Conservation (phyloP, 2,113 vertebrate species). For the Amblyornis subalaris region DNA sequence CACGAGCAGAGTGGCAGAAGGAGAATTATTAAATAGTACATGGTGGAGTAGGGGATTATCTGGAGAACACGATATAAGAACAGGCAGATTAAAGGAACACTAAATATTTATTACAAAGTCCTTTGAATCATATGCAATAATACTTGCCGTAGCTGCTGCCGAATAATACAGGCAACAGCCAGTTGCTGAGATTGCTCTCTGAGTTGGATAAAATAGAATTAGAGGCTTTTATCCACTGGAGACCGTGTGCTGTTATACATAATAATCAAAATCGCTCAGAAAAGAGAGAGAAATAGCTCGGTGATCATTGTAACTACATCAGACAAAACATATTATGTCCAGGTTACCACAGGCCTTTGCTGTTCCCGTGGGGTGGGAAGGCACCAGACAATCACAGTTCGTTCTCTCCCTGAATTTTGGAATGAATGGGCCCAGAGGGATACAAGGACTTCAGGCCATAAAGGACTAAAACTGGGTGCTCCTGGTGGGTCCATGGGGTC, state of each 20-base stretch:
- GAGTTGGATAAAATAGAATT: conserved; percentile 65
- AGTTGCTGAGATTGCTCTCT: conserved; percentile 38
- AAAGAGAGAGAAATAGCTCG: conserved; percentile 12
- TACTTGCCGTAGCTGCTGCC: conserved; percentile 6
- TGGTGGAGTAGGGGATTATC: conserved; percentile 41
- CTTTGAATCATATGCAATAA: not conserved
- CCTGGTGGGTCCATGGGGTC: not conserved
- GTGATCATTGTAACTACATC: not conserved
- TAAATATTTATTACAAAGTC: conserved; percentile 41
- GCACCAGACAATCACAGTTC: not conserved
- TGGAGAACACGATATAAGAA: conserved; percentile 10
- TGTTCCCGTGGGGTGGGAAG: accelerated
- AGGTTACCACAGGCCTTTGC: not conserved
- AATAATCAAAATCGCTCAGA: conserved; percentile 51
- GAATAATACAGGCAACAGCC: conserved; percentile 49
- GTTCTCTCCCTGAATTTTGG: not conserved
- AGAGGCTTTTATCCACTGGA: conserved; percentile 36
- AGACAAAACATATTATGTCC: not conserved
- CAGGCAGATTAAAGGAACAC: conserved; percentile 50
- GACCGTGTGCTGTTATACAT: conserved; percentile 22
- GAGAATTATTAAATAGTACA: conserved; percentile 22
- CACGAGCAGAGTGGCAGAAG: not conserved
- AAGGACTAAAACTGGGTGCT: not conserved
- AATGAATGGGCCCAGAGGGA: not conserved
- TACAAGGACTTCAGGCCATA: not conserved